Conservation (phyloP, 2,113 vertebrate species). For the Meles meles region DNA sequence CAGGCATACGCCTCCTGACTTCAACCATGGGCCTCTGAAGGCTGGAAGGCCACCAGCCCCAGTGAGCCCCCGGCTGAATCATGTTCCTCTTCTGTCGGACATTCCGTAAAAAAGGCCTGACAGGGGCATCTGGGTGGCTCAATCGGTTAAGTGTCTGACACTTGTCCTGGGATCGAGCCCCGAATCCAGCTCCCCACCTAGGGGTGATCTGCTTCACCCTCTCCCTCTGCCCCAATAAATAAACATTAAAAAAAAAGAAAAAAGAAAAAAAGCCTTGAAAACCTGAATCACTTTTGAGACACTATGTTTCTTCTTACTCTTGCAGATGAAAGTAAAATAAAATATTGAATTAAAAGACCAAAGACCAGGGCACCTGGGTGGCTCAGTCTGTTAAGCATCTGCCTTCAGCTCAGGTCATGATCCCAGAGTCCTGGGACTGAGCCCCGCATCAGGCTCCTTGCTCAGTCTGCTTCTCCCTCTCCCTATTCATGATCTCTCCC, state of each 20-base stretch:
- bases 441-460: no score
- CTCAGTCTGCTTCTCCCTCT: no score
- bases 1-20: neutral
- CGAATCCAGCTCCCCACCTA: neutral
- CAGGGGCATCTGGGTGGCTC: neutral
- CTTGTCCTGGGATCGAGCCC: neutral
- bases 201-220: neutral
- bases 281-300: neutral
- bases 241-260: neutral
- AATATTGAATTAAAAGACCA: neutral
- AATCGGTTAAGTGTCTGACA: neutral
- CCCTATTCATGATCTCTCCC: no score
- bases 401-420: no score
- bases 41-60: neutral
- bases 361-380: neutral
- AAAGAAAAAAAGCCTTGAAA: constrained; percentile 15
- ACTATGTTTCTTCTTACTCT: neutral
- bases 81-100: neutral
- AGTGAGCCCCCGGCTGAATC: neutral
- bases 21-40: neutral
- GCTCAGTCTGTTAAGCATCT: no score
- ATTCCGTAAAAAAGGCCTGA: constrained; percentile 13
- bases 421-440: no score
- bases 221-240: neutral
- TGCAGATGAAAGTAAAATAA: constrained; percentile 27